Percentiles rank a stretch among this genome's conserved stretches.
These are phyloP conservation scores for Wiebesia pumilae DNA, from an alignment of 1,140 invertebrate genomes.

Conservation along the genomic window DNA sequence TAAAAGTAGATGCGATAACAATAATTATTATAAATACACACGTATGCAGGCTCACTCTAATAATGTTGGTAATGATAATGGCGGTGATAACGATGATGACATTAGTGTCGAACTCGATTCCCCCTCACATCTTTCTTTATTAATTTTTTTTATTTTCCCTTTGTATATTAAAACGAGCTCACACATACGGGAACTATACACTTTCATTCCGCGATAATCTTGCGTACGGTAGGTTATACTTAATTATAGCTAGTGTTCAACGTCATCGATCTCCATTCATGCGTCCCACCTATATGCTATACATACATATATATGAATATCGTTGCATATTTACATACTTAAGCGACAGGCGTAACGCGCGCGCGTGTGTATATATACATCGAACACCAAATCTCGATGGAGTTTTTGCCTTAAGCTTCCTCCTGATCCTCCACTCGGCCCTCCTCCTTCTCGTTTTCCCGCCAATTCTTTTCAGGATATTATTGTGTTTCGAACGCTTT, in stretches of 20 bases:
- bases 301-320: slow-evolving; percentile 53
- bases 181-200: slow-evolving; percentile 21
- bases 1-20: not conserved
- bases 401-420: not conserved
- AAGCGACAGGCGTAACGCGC: slow-evolving; percentile 56
- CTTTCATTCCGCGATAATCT: slow-evolving; percentile 38
- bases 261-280: slow-evolving; percentile 52
- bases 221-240: slow-evolving; percentile 47
- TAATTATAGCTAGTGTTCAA: slow-evolving; percentile 52
- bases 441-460: not conserved
- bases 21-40: slow-evolving; percentile 32
- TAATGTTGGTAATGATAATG: slow-evolving; percentile 22
- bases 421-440: not conserved
- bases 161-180: slow-evolving; percentile 41
- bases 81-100: slow-evolving; percentile 30
- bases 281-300: slow-evolving; percentile 38
- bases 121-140: not conserved
- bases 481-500: too few species aligned
- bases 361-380: not conserved
- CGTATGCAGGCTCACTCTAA: not conserved
- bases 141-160: not conserved
- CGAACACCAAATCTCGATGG: not conserved
- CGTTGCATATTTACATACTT: slow-evolving; percentile 57
- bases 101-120: slow-evolving; percentile 34
- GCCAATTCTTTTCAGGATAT: too few species aligned